phyloP scores from a whole-genome alignment of 2,888 invertebrate species.

The Nomada flava region DNA sequence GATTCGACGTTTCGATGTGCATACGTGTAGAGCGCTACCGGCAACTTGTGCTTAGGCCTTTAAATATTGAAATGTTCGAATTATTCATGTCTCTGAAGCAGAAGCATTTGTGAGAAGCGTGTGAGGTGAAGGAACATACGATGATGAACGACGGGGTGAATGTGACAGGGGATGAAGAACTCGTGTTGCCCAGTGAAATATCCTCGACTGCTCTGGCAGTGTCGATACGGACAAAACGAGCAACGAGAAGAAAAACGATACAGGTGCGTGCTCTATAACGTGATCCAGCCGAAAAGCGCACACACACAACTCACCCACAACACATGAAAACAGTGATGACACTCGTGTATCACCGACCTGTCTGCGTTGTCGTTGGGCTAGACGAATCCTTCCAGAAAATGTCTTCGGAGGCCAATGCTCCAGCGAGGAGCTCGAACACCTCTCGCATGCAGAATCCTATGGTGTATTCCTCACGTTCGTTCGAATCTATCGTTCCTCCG shows the following conservation, averaged over 20 bases:
- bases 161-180: conserved; percentile 36
- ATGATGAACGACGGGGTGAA: conserved; percentile 30
- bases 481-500: conserved; percentile 55
- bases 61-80: background rate
- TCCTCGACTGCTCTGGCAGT: conserved; percentile 33
- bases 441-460: conserved; percentile 78
- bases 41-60: background rate
- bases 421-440: conserved; percentile 76
- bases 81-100: background rate
- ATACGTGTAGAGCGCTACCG: background rate
- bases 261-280: conserved; percentile 29
- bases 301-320: conserved; percentile 62
- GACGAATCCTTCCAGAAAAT: conserved; percentile 72
- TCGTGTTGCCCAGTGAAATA: conserved; percentile 3
- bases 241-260: conserved; percentile 18
- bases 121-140: conserved; percentile 2
- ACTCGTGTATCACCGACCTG: conserved; percentile 78
- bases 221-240: conserved; percentile 3
- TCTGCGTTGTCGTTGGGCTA: conserved; percentile 71
- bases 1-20: background rate
- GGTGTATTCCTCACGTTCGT: conserved; percentile 19
- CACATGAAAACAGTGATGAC: conserved; percentile 60
- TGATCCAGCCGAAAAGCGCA: conserved; percentile 37
- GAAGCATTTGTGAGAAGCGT: conserved; percentile 5
- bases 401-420: conserved; percentile 74